Base-by-base conservation (phyloP, 1,140 invertebrate species). In the Cataglyphis hispanica region DNA sequence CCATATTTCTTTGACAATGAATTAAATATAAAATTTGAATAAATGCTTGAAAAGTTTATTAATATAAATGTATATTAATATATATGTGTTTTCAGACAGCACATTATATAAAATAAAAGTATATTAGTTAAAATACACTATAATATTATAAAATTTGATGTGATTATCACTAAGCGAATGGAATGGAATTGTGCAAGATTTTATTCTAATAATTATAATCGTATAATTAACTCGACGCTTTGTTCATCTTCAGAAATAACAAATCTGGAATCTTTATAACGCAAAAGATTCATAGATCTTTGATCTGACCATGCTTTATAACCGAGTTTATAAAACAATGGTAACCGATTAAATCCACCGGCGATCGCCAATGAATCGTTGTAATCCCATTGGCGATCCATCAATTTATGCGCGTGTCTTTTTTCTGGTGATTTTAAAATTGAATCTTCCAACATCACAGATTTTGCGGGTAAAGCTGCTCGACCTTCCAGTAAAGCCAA, bases 401-500 rank as follows among this genome's bases (percentile, higher is more conserved):
- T 90, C 16, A 95, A 60, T 16, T 78, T 83, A 58, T 95, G 94
- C 19, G 91, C 92, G 66, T 94, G 90, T n/a, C 90, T 89, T 86
- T 93, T 94, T 0, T 75, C 77, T 0, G 7, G 11, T 0, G 60
- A 16, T 72, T 92, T 92, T 22, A 88, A 43, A 10, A 46, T 83
- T 0, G 90, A 91, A n/a, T 95, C 92, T 34, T 91, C 88, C 19
- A 94, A 8, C 93, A 94, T 94, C 7, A 70, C 40, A 13, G 70
- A 69, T 66, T 78, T 91, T 0, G 93, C 87, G 1, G 97, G 97
- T 13, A 97, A 91, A 19, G 46, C 60, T 53, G 95, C 86, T 11
- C 90, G 89, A 0, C 95, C 95, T 78, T 95, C 95, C 5, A 97
- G 89, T 58, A 95, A 86, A 58, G 95, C 95, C 25, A 97, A 83